A percentile compares a stretch with the other conserved stretches of the same genome.
These are phyloP conservation scores for Coecobrya sp. DNA, from an alignment of 2,888 invertebrate species.

Conservation along the genomic window DNA sequence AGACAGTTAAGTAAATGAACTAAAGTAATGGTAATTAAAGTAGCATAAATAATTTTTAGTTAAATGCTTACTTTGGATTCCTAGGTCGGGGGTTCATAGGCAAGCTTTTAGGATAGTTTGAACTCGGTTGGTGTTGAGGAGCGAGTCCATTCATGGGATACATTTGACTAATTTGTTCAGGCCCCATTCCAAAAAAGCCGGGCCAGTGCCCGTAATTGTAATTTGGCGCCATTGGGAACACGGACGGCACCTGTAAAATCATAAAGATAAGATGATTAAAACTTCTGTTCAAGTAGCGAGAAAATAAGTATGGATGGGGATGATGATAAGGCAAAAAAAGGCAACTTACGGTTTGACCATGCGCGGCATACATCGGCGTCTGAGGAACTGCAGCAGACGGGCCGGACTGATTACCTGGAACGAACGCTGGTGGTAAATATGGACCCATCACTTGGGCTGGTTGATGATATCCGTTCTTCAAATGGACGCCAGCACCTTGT, in stretches of 20 bases:
- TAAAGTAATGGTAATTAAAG: not conserved
- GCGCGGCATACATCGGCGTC: constrained; percentile 88
- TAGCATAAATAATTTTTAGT: not conserved
- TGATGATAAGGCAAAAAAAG: not conserved
- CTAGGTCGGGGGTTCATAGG: constrained; percentile 84
- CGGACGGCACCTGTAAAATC: constrained; percentile 85
- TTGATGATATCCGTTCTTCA: constrained; percentile 92
- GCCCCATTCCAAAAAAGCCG: constrained; percentile 78
- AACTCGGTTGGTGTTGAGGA: constrained; percentile 89
- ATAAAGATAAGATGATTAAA: too few relatives aligned
- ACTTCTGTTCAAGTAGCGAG: too few relatives aligned
- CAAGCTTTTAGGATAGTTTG: constrained; percentile 88
- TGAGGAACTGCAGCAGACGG: constrained; percentile 88
- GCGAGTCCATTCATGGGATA: constrained; percentile 92
- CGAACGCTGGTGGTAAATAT: constrained; percentile 82
- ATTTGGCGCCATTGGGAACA: constrained; percentile 86
- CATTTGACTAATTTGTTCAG: constrained; percentile 90
- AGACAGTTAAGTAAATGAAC: not conserved
- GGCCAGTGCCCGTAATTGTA: constrained; percentile 84
- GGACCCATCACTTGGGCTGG: constrained; percentile 87
- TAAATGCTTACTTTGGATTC: constrained; percentile 83
- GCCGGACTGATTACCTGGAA: constrained; percentile 84
- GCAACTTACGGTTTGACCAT: constrained; percentile 5
- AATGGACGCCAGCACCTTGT: constrained; percentile 86
- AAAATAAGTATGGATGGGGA: too few relatives aligned